Conservation (phyloP, 1,140 invertebrate genomes). For the Venturia canescens region DNA sequence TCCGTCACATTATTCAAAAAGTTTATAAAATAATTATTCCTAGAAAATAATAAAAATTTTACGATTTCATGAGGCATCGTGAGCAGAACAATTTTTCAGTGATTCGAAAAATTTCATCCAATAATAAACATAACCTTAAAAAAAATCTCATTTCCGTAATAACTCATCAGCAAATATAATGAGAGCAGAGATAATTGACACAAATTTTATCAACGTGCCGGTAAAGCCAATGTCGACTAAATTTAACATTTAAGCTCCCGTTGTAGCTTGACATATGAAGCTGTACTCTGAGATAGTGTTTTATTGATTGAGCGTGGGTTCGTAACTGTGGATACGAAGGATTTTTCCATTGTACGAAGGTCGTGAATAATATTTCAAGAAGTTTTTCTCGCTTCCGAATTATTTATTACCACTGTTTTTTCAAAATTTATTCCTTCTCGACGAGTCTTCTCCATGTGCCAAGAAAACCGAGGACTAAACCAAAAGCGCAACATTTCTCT, state of each 20-base stretch:
- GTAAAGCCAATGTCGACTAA: not conserved
- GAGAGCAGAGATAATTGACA: slow-evolving; percentile 5
- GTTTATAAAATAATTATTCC: no score
- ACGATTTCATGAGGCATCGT: no score
- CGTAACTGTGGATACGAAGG: not conserved
- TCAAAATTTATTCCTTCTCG: not conserved
- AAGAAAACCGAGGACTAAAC: no score
- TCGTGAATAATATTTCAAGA: not conserved
- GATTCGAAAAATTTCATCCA: no score
- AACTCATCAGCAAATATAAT: not conserved
- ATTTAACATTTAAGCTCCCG: not conserved
- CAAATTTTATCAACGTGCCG: slow-evolving; percentile 23
- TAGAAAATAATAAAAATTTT: no score
- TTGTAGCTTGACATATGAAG: not conserved
- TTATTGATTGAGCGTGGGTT: slow-evolving; percentile 42
- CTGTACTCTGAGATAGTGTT: not conserved
- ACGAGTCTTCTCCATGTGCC: no score
- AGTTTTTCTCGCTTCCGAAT: not conserved
- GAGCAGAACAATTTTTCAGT: no score
- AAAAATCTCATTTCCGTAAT: no score
- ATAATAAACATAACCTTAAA: no score
- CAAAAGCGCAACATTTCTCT: no score
- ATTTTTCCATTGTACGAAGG: slow-evolving; percentile 9
- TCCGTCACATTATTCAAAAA: no score
- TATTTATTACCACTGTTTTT: no score